Evolutionary conservation across 2,113 vertebrate species (phyloP).

Genomic region (Nipponia nippon): DNA sequence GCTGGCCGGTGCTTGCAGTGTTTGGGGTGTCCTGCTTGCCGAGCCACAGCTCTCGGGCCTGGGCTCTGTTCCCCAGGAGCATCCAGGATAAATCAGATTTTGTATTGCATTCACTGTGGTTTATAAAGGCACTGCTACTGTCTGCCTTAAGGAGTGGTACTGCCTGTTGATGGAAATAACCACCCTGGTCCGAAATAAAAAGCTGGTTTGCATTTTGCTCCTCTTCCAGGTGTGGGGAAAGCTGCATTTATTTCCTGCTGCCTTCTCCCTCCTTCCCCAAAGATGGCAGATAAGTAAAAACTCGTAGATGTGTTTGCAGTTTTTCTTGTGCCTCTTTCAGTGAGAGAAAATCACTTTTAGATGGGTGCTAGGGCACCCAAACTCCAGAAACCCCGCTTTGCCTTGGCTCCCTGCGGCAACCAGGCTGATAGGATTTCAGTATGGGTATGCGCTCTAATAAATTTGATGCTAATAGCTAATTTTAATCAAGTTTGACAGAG

Average conservation of each 20-base stretch:
- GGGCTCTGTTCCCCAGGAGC: neutral
- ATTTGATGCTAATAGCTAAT: neutral
- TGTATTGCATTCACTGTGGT: neutral
- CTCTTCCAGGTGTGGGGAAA: neutral
- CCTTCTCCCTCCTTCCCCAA: neutral
- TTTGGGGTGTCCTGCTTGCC: neutral
- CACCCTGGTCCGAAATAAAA: neutral
- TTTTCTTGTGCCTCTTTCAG: neutral
- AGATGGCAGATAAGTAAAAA: neutral
- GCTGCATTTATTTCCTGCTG: neutral
- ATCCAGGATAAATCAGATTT: rapidly evolving
- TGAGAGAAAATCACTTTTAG: neutral
- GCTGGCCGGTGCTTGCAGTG: rapidly evolving
- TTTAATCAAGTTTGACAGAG: neutral
- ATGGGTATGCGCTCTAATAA: neutral
- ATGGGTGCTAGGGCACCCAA: neutral
- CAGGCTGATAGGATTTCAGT: neutral
- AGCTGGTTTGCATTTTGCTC: neutral
- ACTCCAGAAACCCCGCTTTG: neutral
- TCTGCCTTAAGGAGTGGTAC: neutral
- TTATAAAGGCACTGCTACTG: neutral
- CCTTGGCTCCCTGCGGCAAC: neutral
- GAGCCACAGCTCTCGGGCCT: rapidly evolving
- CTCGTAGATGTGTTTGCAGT: neutral
- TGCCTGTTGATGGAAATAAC: neutral